Base-by-base conservation (phyloP, 92 coral and sea anemone genomes). In the Siderastrea radians region DNA sequence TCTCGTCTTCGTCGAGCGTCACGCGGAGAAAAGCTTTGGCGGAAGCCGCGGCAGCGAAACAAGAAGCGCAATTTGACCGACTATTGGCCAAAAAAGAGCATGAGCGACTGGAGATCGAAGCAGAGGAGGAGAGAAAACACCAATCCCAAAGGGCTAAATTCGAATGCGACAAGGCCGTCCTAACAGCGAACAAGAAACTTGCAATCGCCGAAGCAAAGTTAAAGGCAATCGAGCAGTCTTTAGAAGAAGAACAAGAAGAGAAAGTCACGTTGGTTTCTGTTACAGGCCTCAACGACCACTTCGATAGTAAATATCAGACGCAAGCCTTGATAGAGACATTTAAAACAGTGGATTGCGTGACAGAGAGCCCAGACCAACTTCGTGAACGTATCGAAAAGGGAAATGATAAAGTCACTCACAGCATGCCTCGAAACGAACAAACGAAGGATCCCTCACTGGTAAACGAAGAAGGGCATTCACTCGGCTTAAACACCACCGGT, bases 11-110 rank as follows among this genome's bases (percentile, higher is more conserved):
- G 3, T 70, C 75, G 1, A 70, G 53, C 53, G 75, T 11, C 5
- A 54, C 75, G 10, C 53, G 75, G 54, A 70, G 75, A 48, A 45
- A 70, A n/a, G 75, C 75, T 4, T 10, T 49, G 17, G 75, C 75
- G 10, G 58, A 71, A 46, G 75, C 74, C 15, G 74, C 74, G 14
- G 74, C 74, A 1, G 74, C 74, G 3, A 68, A 45, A 26, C 49
- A 68, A 43, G 14, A 43, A 68, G 72, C 72, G 47, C 13, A 71
- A 71, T 71, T 46, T 2, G 75, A 71, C 54, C 52, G 75, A 9
- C 9, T 71, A 10, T 14, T 71, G 76, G 76, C 76, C n/a, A 38
- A 71, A 49, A 71, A 71, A 46, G 58, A 71, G 38, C 38, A 26
- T 26, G 38, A 26, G 38, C 9, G 49, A 45, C 4, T 26, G 49